Percentiles rank a stretch among this genome's conserved stretches.
Evolutionary conservation across 2,797 vertebrate species (phyloP).

Genomic region (Ceryle rudis): DNA sequence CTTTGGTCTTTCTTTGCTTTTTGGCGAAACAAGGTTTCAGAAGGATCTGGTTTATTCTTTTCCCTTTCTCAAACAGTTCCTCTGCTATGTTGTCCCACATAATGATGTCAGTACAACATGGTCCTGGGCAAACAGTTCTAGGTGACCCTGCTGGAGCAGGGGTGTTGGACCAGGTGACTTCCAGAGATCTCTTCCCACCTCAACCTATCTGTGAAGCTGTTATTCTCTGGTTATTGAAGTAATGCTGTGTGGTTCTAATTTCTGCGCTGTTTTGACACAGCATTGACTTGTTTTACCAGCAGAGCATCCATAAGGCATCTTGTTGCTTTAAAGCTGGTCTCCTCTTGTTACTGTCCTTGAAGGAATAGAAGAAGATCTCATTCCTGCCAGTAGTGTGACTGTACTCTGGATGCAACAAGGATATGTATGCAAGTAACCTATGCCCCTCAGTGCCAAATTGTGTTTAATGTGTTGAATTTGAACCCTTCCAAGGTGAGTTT

Average conservation of each 20-base stretch:
- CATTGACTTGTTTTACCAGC: background rate
- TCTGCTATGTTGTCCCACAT: background rate
- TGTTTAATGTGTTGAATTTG: background rate
- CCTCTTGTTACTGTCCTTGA: background rate
- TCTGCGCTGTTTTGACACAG: background rate
- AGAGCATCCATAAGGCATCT: fast-evolving
- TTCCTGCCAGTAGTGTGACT: background rate
- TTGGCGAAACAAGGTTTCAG: background rate
- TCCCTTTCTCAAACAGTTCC: background rate
- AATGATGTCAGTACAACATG: background rate
- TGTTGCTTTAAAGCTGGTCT: background rate
- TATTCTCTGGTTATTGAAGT: background rate
- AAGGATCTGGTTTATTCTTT: background rate
- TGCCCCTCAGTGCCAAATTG: background rate
- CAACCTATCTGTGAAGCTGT: background rate
- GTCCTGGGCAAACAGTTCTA: background rate
- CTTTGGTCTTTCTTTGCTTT: background rate
- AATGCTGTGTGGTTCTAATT: background rate
- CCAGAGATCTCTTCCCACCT: background rate
- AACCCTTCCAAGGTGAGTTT: background rate
- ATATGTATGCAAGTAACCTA: background rate
- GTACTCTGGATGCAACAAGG: background rate
- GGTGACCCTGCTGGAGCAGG: background rate
- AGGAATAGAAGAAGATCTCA: background rate
- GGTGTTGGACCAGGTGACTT: background rate